Base-by-base conservation (phyloP, 2,888 invertebrate genomes). In the Xanthia togata region DNA sequence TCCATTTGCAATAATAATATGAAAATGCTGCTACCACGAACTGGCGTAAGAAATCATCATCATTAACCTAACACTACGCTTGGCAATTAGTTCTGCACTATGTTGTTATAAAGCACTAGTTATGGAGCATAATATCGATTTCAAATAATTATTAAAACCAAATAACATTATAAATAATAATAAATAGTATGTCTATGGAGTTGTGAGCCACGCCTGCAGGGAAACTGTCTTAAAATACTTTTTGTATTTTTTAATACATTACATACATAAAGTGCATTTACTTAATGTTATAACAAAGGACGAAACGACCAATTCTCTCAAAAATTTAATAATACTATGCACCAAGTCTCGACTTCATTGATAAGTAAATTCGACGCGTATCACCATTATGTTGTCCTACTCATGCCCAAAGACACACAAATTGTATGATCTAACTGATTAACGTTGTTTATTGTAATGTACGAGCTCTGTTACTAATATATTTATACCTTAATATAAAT, bases 401-500 rank as follows among this genome's bases (percentile, higher is more conserved):
- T 59, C 11, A 59, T 68, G 73, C 73, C 86, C 78, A 84, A 79
- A 87, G 80, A 84, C 67, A 76, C 65, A 70, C 53, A 80, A 78
- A 76, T 62, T 77, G 73, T 82, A 78, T 73, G 77, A 38, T 65
- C 64, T 77, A 73, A 79, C 70, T 70, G 69, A 71, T 38, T 69
- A 76, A 79, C 59, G 59, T n/a, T 80, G 63, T 81, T 71, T 70
- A 55, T 75, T 76, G 79, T 77, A 81, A 79, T 76, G 82, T 82
- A 73, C 70, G 77, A 83, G 73, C 87, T 85, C 81, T 87, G 77
- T 85, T 84, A 84, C 82, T 87, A 89, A 88, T 88, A 80, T 86
- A 44, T 44, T 44, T 44, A 88, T 85, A 83, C 80, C 73, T 80
- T 87, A 90, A 88, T 87, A 90, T 89, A 83, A 87, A 87, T 89